phyloP scores from a whole-genome alignment of 2,888 invertebrate species.

The Tyria jacobaeae region DNA sequence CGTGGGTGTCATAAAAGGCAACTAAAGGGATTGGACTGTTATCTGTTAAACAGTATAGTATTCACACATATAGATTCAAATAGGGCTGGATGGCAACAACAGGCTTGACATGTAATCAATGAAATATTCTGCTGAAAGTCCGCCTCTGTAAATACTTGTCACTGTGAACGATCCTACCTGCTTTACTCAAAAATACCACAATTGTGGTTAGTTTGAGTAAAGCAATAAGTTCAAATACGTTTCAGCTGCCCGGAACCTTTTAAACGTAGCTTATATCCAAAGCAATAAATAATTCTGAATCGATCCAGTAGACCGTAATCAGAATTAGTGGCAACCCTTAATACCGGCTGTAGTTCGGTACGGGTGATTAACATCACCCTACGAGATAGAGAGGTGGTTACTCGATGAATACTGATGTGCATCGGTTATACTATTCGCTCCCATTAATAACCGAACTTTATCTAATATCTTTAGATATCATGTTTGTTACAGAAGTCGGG shows the following conservation, averaged over 20 bases:
- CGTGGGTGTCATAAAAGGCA: too few relatives aligned
- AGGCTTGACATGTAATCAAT: too few relatives aligned
- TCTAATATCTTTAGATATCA: conserved; percentile 1
- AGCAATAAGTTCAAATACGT: too few relatives aligned
- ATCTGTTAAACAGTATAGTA: too few relatives aligned
- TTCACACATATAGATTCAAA: too few relatives aligned
- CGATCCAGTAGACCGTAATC: background rate
- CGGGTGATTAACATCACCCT: conserved; percentile 49
- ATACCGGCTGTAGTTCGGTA: conserved; percentile 40
- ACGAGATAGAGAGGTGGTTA: conserved; percentile 27
- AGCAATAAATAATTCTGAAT: background rate
- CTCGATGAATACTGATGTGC: conserved; percentile 49
- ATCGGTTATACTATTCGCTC: background rate
- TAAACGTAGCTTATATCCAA: background rate
- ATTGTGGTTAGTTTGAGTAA: too few relatives aligned
- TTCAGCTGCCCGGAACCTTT: background rate
- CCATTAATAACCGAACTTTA: conserved; percentile 2
- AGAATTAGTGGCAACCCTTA: conserved; percentile 25
- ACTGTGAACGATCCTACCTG: too few relatives aligned
- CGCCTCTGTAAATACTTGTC: too few relatives aligned
- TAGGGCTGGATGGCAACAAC: too few relatives aligned
- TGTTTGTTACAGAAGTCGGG: background rate
- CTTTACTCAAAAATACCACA: too few relatives aligned
- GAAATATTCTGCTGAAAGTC: too few relatives aligned
- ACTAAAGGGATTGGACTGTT: too few relatives aligned